Base-by-base conservation (phyloP, 35 echinoderm and acorn worm genomes). In the Ophioderma brevispina region DNA sequence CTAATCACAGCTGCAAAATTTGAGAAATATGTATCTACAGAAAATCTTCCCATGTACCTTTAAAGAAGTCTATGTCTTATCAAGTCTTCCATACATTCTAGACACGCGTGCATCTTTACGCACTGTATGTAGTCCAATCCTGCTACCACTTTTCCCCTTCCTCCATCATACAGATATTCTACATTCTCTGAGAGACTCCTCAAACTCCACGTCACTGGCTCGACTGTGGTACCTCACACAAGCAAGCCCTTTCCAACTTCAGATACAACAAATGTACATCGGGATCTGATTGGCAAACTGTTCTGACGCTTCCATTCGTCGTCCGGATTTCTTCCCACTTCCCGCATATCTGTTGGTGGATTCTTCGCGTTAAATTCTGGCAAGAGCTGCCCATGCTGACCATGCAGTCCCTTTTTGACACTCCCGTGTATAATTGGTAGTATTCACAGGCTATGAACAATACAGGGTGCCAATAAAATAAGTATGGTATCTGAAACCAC, bases 121-220 rank as follows among this genome's bases (percentile, higher is more conserved):
- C 76, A 85, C 76, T 55, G 50, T 40, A 82, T 43, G 17, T 59
- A 96, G 32, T 87, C 82, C 50, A 39, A 39, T 90, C 80, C 39
- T 39, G 32, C 88, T 21, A 97, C 86, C 30, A 59, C 81, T 55
- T 89, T 79, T 10, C 88, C 90, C 0, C 82, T 38, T 18, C 90
- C 94, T 42, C 19, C 79, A 64, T 76, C 78, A 49, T 94, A 97
- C 0, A 76, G 88, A 85, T 90, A 35, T 85, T 82, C 25, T 50
- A 49, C 0, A 97, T 33, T 52, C 37, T 23, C 77, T 64, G 13
- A 97, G 40, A 6, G 76, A 81, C 13, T 55, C 55, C 31, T 41
- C 35, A 36, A 92, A 94, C 15, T 93, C 78, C 2, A 77, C 64
- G 30, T 89, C 78, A 37, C 39, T 91, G 25, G 77, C 78, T 28